Percentiles rank a stretch among this genome's conserved stretches.
phyloP scores from a whole-genome alignment of 1,140 invertebrate genomes.

The Ips typographus region DNA sequence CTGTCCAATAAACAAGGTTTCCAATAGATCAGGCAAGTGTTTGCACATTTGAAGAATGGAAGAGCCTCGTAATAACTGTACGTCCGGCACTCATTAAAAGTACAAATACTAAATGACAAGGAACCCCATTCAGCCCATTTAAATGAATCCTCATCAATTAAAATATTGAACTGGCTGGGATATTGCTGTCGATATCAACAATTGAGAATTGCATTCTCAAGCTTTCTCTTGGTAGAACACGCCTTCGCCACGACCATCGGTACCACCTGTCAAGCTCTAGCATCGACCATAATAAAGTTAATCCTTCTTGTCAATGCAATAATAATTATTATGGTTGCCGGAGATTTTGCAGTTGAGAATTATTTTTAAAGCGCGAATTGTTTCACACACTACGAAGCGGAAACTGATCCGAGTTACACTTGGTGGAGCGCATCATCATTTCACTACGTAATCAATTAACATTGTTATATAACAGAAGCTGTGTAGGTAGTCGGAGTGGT shows the following conservation, averaged over 20 bases:
- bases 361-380: neutral
- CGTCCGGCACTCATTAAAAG: too few species aligned
- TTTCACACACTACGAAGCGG: conserved; percentile 16
- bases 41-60: too few species aligned
- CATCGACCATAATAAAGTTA: neutral
- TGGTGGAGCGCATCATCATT: conserved; percentile 20
- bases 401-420: conserved; percentile 17
- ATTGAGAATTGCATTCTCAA: conserved; percentile 7
- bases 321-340: too few species aligned
- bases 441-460: too few species aligned
- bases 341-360: too few species aligned
- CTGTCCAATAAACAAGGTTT: too few species aligned
- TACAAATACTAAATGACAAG: too few species aligned
- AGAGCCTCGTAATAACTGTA: too few species aligned
- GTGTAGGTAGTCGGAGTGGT: neutral
- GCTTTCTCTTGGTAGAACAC: conserved; percentile 9
- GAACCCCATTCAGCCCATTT: neutral
- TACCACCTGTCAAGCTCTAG: neutral
- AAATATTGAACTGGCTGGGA: neutral
- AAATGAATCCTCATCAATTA: conserved; percentile 1
- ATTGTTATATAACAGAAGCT: neutral
- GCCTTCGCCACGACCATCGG: neutral
- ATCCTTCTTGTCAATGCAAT: too few species aligned
- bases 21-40: too few species aligned
- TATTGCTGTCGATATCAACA: conserved; percentile 8